phyloP scores from a whole-genome alignment of 2,888 invertebrate genomes.

The Globia sparganii region DNA sequence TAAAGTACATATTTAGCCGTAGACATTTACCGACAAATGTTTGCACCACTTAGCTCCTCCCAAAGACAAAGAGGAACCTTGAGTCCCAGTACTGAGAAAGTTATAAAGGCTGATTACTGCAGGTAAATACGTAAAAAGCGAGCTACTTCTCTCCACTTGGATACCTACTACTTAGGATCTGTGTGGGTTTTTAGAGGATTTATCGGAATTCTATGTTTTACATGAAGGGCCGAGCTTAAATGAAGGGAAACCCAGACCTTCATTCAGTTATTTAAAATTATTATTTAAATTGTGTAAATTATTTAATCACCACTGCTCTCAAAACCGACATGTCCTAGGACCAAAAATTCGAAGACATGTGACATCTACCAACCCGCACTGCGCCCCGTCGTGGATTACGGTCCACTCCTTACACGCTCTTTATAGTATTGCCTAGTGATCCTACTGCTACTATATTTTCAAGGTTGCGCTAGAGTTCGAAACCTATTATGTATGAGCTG shows the following conservation, averaged over 20 bases:
- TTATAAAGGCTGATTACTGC: not conserved
- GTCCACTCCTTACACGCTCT: too few relatives aligned
- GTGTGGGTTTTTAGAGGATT: not conserved
- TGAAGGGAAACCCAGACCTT: too few relatives aligned
- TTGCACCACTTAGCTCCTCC: not conserved
- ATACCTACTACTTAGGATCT: not conserved
- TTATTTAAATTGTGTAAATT: too few relatives aligned
- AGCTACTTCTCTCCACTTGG: not conserved
- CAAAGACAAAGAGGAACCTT: not conserved
- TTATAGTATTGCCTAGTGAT: not conserved
- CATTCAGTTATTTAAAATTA: too few relatives aligned
- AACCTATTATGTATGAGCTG: too few relatives aligned
- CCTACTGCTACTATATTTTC: not conserved
- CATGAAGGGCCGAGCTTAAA: too few relatives aligned
- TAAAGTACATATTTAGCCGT: not conserved
- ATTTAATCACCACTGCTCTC: too few relatives aligned
- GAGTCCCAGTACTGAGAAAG: not conserved
- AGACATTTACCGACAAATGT: not conserved
- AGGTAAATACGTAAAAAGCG: not conserved
- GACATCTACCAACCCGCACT: too few relatives aligned
- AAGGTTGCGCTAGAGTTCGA: too few relatives aligned
- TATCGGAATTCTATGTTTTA: not conserved
- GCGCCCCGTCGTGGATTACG: too few relatives aligned
- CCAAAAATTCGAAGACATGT: too few relatives aligned
- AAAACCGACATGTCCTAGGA: too few relatives aligned